Evolutionary conservation across 1,140 invertebrate genomes (phyloP), one percentile per base, ranked within the genome.

Genomic region (Andrena cerasifolii): DNA sequence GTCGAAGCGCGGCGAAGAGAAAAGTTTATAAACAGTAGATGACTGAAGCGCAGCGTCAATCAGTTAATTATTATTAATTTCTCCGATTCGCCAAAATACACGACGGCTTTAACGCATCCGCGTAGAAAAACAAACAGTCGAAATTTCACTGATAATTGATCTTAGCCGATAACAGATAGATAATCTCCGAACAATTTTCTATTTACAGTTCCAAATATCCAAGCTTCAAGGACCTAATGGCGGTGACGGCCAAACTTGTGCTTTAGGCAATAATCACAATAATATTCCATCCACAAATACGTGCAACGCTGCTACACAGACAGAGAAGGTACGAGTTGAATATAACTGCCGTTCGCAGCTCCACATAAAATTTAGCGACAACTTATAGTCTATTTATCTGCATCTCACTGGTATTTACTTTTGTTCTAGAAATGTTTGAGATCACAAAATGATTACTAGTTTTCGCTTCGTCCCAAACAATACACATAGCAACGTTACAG

Each of bases 271-370:
- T 61, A 82, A 87, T 71, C 56, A 72, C 33, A 79, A 74, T 80
- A 83, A 58, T 72, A 78, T 84, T 36, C 40, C 84, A 21, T 80
- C 78, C 45, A 24, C 40, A 31, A 90, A 92, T 72, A 93, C 88
- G 12, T 93, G 93, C 77, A 96, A 96, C 89, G 95, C 95, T 70
- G 94, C 95, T 66, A 96, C 95, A 53, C 96, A 96, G 90, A 96
- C 96, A 21, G 95, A 96, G 88, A 94, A 95, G 93, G 95, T 96
- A 93, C 58, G 14, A 61, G 71, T 65, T n/a, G 40, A 10, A 10
- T 71, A n/a, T n/a, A n/a, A n/a, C 36, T 18, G 8, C 7, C 56
- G 58, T 54, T 40, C 16, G 21, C 18, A 16, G 62, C 18, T 16
- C 16, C 18, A 51, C 0, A 16, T 40, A 8, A 49, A 33, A 21